These are phyloP conservation scores for Hermaeophaga mercurialis DNA, from an alignment of 2,888 invertebrate genomes.

Conservation along the genomic window DNA sequence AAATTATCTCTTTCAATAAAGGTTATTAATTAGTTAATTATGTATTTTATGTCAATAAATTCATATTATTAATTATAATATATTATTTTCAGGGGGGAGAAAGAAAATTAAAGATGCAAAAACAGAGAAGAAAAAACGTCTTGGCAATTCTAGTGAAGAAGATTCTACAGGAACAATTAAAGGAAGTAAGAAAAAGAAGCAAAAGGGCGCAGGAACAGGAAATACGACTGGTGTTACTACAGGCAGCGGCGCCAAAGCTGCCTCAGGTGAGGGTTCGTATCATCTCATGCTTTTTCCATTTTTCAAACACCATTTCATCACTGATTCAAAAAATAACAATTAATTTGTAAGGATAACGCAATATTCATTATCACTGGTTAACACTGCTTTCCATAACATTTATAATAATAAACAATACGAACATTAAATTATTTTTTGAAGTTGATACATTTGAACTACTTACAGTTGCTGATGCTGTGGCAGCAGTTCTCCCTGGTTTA, in stretches of 20 bases:
- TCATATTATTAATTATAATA: neutral
- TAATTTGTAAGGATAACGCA: no score
- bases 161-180: conserved; percentile 56
- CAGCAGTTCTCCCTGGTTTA: conserved; percentile 58
- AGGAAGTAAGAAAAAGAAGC: conserved; percentile 63
- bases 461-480: conserved; percentile 55
- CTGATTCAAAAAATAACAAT: no score
- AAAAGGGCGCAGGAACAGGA: conserved; percentile 58
- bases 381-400: no score
- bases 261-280: conserved; percentile 58
- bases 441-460: no score
- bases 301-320: neutral
- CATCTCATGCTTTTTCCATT: conserved; percentile 42
- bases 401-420: no score
- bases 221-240: conserved; percentile 50
- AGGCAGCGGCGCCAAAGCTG: conserved; percentile 52
- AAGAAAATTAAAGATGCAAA: conserved; percentile 71
- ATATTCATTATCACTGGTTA: no score
- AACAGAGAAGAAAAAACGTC: conserved; percentile 65
- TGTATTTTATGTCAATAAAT: no score
- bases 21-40: neutral
- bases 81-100: conserved; percentile 63
- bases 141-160: conserved; percentile 60
- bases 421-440: neutral
- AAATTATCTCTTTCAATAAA: no score